These are phyloP conservation scores for Dysmachus trigonus DNA, from an alignment of 2,888 invertebrate species.

Conservation along the genomic window DNA sequence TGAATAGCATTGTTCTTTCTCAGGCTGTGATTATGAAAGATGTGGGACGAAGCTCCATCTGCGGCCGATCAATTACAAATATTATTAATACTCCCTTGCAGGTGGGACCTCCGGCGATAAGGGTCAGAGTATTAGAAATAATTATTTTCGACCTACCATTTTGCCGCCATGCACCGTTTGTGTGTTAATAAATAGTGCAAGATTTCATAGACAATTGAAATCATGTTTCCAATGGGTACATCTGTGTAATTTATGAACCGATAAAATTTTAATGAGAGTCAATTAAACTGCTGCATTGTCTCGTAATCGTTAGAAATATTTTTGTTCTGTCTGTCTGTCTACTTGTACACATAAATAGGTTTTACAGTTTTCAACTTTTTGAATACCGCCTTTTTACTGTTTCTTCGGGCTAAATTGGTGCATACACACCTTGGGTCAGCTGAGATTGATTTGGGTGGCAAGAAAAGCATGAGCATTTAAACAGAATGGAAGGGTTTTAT, in stretches of 20 bases:
- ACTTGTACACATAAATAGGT: neutral
- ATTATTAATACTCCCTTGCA: conserved; percentile 8
- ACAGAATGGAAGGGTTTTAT: neutral
- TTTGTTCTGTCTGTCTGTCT: neutral
- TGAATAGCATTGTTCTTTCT: neutral
- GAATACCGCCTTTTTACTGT: neutral
- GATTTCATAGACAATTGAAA: neutral
- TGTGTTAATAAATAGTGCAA: neutral
- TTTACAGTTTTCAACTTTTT: neutral
- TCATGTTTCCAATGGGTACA: neutral
- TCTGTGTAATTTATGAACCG: neutral
- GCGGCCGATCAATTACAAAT: conserved; percentile 4
- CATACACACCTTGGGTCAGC: neutral
- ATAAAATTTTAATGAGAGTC: neutral
- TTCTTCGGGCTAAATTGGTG: neutral
- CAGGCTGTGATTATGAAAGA: neutral
- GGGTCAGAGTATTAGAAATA: conserved; percentile 17
- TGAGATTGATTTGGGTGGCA: no score
- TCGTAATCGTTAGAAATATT: neutral
- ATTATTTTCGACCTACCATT: neutral
- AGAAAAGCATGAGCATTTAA: no score
- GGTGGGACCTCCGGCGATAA: neutral
- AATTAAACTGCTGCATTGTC: neutral
- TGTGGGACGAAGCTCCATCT: conserved; percentile 1
- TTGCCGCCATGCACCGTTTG: neutral